These are phyloP conservation scores for Zalophus californianus DNA, from an alignment of 2,797 vertebrate genomes.

Conservation along the genomic window DNA sequence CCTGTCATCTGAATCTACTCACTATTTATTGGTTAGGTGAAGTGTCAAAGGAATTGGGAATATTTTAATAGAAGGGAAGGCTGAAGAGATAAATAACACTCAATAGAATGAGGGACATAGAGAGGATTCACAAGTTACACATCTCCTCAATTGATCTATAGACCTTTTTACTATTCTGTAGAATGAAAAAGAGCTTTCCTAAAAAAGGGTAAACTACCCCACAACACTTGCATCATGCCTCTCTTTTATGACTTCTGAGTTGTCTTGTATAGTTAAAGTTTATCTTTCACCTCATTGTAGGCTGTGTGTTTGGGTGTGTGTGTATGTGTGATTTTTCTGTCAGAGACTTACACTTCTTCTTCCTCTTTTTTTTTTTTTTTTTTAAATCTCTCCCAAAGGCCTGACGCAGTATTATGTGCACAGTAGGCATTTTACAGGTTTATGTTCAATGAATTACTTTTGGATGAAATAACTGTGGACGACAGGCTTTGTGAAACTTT, in stretches of 20 bases:
- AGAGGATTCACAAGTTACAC: neutral
- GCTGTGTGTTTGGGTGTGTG: neutral
- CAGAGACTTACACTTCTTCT: neutral
- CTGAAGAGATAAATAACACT: neutral
- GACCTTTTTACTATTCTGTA: neutral
- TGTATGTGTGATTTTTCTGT: neutral
- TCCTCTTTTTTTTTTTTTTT: neutral
- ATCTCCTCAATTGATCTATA: neutral
- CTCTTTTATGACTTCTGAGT: neutral
- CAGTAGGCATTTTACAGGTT: conserved; percentile 33
- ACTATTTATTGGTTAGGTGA: neutral
- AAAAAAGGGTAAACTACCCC: neutral
- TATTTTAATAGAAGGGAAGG: neutral
- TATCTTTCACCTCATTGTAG: neutral
- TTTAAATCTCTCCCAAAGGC: neutral
- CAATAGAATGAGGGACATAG: neutral
- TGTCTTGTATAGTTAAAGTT: neutral
- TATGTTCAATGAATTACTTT: conserved; percentile 42
- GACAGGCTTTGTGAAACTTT: neutral
- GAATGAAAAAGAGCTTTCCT: neutral
- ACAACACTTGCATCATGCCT: neutral
- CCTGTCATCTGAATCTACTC: neutral
- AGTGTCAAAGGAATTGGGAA: neutral
- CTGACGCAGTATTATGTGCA: neutral
- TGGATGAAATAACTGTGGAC: neutral